Percentiles rank a stretch among this genome's conserved stretches.
Conservation (phyloP, 2,888 invertebrate genomes). For the Gryllus longicercus region DNA sequence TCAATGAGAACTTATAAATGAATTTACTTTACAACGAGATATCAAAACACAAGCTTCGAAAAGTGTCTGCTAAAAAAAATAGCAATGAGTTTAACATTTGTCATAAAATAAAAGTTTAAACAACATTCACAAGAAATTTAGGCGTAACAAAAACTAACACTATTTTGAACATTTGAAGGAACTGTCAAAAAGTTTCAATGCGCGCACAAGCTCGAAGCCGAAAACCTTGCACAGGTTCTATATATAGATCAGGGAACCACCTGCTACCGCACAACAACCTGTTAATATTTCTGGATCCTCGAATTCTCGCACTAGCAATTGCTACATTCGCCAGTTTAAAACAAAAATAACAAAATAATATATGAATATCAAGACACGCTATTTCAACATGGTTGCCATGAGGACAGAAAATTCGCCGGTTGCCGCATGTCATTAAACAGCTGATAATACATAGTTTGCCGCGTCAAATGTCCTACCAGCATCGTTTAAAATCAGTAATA, state of each 20-base stretch:
- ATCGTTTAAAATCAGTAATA: too few relatives aligned
- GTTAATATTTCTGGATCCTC: constrained; percentile 24
- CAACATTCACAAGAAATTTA: not conserved
- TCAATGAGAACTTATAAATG: constrained; percentile 20
- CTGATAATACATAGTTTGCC: not conserved
- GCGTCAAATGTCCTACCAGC: too few relatives aligned
- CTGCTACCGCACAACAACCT: constrained; percentile 32
- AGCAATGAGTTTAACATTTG: not conserved
- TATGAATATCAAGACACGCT: not conserved
- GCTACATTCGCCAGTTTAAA: not conserved
- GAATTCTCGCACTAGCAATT: not conserved
- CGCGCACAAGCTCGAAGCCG: not conserved
- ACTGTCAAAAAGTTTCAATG: not conserved
- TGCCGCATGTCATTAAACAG: not conserved
- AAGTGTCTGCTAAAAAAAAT: not conserved
- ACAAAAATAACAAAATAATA: constrained; percentile 1
- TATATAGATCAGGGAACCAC: constrained; percentile 26
- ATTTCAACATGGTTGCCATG: constrained; percentile 17
- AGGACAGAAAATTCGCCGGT: not conserved
- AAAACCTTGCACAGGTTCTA: constrained; percentile 2
- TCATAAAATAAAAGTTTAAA: not conserved
- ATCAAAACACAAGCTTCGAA: too few relatives aligned
- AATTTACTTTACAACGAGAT: not conserved
- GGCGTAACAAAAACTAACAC: not conserved
- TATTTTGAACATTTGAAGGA: not conserved